A percentile compares a stretch with the other conserved stretches of the same genome.
Conservation (phyloP, 2,797 vertebrate genomes). For the Megaceryle alcyon region DNA sequence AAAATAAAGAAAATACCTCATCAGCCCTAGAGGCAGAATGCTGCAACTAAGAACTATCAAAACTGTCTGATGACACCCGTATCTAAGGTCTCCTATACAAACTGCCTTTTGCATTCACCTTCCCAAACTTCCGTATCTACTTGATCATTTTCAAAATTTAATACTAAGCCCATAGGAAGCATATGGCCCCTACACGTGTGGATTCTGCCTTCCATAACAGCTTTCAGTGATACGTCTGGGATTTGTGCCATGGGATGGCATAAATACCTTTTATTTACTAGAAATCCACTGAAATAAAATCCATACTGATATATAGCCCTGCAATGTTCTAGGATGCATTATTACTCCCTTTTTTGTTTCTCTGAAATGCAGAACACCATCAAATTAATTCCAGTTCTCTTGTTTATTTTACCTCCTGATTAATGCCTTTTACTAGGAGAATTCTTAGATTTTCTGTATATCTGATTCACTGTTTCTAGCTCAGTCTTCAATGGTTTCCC, state of each 20-base stretch:
- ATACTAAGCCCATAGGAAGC: neutral
- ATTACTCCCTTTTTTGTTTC: neutral
- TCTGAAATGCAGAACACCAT: neutral
- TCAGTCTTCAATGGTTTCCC: neutral
- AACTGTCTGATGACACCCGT: neutral
- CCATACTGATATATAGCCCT: neutral
- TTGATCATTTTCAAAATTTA: neutral
- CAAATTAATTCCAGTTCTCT: neutral
- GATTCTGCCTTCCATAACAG: neutral
- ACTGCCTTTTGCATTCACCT: neutral
- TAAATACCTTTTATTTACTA: neutral
- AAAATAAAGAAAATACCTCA: neutral
- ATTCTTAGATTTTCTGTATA: neutral
- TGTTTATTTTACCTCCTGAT: neutral
- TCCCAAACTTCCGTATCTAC: neutral
- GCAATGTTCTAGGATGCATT: neutral
- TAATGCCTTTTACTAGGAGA: neutral
- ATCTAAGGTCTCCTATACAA: neutral
- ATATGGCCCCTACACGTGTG: neutral
- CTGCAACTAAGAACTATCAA: neutral
- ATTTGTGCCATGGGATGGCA: neutral
- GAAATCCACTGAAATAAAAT: neutral
- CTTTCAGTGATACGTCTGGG: neutral
- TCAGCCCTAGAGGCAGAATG: neutral
- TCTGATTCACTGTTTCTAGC: neutral